Evolutionary conservation across 2,888 invertebrate genomes (phyloP).

Genomic region (Adineta ricciae): DNA sequence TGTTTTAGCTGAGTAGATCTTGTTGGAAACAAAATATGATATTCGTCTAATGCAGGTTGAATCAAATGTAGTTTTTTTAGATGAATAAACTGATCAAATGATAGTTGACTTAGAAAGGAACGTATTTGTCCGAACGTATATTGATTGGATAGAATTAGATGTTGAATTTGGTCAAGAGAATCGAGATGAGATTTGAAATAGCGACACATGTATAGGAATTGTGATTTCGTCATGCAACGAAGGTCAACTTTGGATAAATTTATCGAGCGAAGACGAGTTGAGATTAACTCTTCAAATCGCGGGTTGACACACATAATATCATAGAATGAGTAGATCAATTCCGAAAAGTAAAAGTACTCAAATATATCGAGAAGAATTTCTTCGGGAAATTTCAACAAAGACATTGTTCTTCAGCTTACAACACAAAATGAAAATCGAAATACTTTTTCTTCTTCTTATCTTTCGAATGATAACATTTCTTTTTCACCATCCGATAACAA

Average conservation of each 20-base stretch:
- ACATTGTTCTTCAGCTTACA: neutral
- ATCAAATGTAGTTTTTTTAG: neutral
- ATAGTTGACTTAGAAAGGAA: neutral
- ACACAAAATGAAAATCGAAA: neutral
- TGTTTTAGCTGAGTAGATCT: neutral
- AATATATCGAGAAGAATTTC: neutral
- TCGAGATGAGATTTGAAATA: neutral
- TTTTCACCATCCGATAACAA: too few relatives aligned
- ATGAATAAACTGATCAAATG: neutral
- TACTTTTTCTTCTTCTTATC: neutral
- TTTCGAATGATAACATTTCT: neutral
- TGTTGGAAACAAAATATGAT: neutral
- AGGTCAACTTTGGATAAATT: neutral
- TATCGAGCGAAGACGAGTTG: neutral
- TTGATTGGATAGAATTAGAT: neutral
- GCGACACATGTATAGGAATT: neutral
- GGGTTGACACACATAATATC: neutral
- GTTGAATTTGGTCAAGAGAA: neutral
- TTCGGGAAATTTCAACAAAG: neutral
- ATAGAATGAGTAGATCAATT: neutral
- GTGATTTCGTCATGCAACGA: neutral
- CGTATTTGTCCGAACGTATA: neutral
- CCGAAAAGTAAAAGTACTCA: neutral
- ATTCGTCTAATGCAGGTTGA: neutral
- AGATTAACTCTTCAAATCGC: neutral